These are phyloP conservation scores for Andricus curvator DNA, from an alignment of 2,888 invertebrate genomes.

Conservation along the genomic window DNA sequence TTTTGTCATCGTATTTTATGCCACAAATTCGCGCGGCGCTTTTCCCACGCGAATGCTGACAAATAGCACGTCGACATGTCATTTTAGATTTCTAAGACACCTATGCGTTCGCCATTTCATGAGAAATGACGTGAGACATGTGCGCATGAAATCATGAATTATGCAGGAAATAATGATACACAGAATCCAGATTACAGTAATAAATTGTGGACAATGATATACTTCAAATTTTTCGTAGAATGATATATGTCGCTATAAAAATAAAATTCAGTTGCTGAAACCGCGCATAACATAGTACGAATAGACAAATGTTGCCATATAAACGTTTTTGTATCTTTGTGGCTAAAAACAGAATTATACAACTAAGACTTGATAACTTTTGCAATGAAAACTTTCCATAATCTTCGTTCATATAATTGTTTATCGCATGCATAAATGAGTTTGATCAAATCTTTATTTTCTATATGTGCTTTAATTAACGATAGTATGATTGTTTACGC, in stretches of 20 bases:
- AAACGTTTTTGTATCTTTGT: not conserved
- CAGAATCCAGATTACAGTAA: not conserved
- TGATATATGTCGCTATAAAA: not conserved
- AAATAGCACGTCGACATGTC: not conserved
- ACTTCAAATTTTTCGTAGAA: not conserved
- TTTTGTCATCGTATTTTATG: not conserved
- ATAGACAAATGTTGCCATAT: no score
- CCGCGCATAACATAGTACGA: no score
- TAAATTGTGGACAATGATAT: not conserved
- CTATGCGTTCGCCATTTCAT: not conserved
- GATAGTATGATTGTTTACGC: not conserved
- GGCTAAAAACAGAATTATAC: not conserved
- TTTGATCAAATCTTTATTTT: not conserved
- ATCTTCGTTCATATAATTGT: not conserved
- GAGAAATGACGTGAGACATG: not conserved
- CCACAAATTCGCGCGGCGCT: not conserved
- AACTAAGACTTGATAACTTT: not conserved
- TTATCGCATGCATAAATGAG: not conserved
- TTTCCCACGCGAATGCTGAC: constrained; percentile 4
- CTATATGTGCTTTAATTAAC: not conserved
- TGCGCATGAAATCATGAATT: not conserved
- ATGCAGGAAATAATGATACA: not conserved
- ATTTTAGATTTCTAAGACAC: not conserved
- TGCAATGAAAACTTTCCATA: not conserved
- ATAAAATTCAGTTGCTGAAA: no score